Conservation (phyloP, 2,888 invertebrate genomes). For the Macaria liturata region DNA sequence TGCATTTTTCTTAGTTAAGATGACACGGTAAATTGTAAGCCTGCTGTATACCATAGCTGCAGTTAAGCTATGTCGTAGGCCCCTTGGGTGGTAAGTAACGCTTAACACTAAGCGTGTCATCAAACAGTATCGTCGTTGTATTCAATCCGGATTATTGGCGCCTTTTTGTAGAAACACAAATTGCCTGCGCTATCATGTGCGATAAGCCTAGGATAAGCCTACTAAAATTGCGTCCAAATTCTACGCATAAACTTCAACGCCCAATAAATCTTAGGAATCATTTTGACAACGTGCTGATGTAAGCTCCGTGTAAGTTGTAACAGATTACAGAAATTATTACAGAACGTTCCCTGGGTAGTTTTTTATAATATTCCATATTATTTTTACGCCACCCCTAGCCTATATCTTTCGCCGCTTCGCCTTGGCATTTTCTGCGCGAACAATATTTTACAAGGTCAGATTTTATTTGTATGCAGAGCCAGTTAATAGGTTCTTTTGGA, state of each 20-base stretch:
- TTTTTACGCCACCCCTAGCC: constrained; percentile 13
- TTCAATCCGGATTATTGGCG: too few species aligned
- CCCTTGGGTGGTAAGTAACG: too few species aligned
- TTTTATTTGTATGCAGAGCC: constrained; percentile 25
- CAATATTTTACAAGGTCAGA: constrained; percentile 23
- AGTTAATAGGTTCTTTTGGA: constrained; percentile 20
- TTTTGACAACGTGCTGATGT: constrained; percentile 8
- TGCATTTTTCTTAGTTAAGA: too few species aligned
- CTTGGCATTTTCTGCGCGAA: constrained; percentile 21
- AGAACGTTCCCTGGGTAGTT: constrained; percentile 16
- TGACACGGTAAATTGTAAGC: too few species aligned
- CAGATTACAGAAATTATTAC: constrained; percentile 18
- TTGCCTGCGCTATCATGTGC: too few species aligned
- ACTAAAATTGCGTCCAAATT: too few species aligned
- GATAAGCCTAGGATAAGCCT: too few species aligned
- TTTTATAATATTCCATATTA: constrained; percentile 15
- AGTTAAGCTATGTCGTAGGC: too few species aligned
- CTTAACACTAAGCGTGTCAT: too few species aligned
- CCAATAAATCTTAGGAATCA: constrained; percentile 1
- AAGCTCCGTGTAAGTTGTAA: constrained; percentile 8
- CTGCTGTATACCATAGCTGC: too few species aligned
- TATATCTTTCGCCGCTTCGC: constrained; percentile 16
- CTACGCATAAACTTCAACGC: not conserved
- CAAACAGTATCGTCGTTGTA: too few species aligned
- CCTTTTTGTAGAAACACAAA: too few species aligned